Evolutionary conservation across 1,140 invertebrate species (phyloP).

Genomic region (Leptopilina clavipes): DNA sequence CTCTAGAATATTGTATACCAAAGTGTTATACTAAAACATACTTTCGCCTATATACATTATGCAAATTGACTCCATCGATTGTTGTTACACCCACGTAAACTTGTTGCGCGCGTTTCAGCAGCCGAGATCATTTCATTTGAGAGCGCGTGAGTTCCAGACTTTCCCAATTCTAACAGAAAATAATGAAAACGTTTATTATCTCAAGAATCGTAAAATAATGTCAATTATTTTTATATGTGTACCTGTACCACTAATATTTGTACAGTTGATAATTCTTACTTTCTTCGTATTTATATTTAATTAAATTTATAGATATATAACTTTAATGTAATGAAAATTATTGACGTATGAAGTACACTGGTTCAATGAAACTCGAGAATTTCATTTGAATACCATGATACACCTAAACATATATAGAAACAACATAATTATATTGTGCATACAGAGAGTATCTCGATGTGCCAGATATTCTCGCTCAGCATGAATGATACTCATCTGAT

Average conservation of each 20-base stretch:
- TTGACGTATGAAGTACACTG: background rate
- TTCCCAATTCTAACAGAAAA: background rate
- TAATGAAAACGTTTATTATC: background rate
- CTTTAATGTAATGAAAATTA: slow-evolving; percentile 1
- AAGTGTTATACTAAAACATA: slow-evolving; percentile 50
- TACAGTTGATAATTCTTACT: too few species aligned
- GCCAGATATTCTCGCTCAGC: slow-evolving; percentile 1
- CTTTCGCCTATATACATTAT: slow-evolving; percentile 60
- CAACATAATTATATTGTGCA: slow-evolving; percentile 24
- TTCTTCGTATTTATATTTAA: too few species aligned
- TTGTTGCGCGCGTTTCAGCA: slow-evolving; percentile 54
- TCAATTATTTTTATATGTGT: background rate
- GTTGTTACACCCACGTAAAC: slow-evolving; percentile 48
- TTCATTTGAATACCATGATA: background rate
- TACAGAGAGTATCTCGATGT: slow-evolving; percentile 7
- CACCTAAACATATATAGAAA: background rate
- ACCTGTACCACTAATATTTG: too few species aligned
- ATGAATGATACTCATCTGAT: slow-evolving; percentile 28
- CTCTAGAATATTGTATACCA: slow-evolving; percentile 35
- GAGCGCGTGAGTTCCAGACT: slow-evolving; percentile 10
- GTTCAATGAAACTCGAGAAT: slow-evolving; percentile 15
- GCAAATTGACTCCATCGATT: slow-evolving; percentile 66
- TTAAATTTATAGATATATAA: background rate
- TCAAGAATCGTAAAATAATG: background rate
- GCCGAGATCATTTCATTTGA: slow-evolving; percentile 27